Base-by-base conservation (phyloP, 2,797 vertebrate species). In the Pyrocephalus nanus region DNA sequence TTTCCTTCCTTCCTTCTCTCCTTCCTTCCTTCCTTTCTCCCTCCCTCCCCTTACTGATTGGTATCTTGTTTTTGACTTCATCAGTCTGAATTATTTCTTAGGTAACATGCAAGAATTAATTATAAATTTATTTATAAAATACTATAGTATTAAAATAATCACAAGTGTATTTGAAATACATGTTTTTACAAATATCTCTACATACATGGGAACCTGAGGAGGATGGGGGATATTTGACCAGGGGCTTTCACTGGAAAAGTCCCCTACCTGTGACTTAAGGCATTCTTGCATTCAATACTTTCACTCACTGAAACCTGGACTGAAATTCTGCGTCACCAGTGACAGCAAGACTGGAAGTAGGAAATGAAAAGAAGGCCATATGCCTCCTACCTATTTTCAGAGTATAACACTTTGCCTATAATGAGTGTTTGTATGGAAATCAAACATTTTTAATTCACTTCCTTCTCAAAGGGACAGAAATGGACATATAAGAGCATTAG, bases 171-270 rank as follows among this genome's bases (percentile, higher is more conserved):
- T 75, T 87, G 26, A 65, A 51, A 42, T 20, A 67, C 20, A 15
- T 48, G 7, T 16, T 80, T 62, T 85, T 43, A 67, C 12, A 74
- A 54, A 53, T 66, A 88, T 19, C 17, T 73, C 20, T 81, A 74
- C 48, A 69, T 36, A 47, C 26, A 53, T 40, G 15, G 30, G 11
- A 51, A 10, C 4, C 8, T 55, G 20, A 10, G 10, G 4, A 29
- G 11, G 6, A 25, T 8, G 2, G 2, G 5, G 0, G 0, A 11
- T 34, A 29, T 23, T 45, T 50, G 8, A 64, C 17, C 19, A 20
- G 11, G 32, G 2, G 0, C 50, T 75, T 69, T 61, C 6, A 15
- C 19, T 23, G 32, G 34, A 62, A 69, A 76, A 40, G 9, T 6
- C 4, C 5, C 4, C 1, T 30, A 5, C 12, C 11, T 51, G 9